Evolutionary conservation across 2,888 invertebrate genomes (phyloP).

Genomic region (Cordylochernes scorpioides): DNA sequence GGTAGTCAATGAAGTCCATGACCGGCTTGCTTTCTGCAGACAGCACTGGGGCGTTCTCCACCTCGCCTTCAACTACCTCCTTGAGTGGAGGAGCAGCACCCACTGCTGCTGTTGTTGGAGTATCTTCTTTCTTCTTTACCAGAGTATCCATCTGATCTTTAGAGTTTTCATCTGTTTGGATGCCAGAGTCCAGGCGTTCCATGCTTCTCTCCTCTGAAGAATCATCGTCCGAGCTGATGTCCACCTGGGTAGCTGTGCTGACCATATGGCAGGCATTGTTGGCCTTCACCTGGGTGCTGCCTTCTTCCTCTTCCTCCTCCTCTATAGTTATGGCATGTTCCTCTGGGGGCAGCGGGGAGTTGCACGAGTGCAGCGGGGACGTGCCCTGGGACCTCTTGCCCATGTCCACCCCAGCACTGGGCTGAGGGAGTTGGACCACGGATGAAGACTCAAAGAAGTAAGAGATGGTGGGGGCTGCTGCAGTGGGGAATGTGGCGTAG

Average conservation of each 20-base stretch:
- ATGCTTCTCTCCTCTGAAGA: slow-evolving; percentile 9
- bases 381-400: slow-evolving; percentile 10
- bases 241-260: slow-evolving; percentile 27
- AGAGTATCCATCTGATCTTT: no score
- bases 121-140: no score
- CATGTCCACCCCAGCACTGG: slow-evolving; percentile 7
- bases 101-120: no score
- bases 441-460: slow-evolving; percentile 11
- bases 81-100: not conserved
- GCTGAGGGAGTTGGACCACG: slow-evolving; percentile 11
- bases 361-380: slow-evolving; percentile 10
- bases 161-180: slow-evolving; percentile 11
- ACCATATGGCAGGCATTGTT: slow-evolving; percentile 24
- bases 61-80: no score
- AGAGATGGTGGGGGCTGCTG: slow-evolving; percentile 8
- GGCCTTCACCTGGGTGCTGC: slow-evolving; percentile 4
- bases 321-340: slow-evolving; percentile 1
- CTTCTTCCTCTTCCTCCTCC: slow-evolving; percentile 7
- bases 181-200: slow-evolving; percentile 10
- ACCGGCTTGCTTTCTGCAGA: slow-evolving; percentile 12
- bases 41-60: slow-evolving; percentile 9
- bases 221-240: slow-evolving; percentile 11
- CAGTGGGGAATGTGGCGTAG: slow-evolving; percentile 11
- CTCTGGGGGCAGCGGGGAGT: slow-evolving; percentile 4
- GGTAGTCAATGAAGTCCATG: slow-evolving; percentile 14